Evolutionary conservation across 2,888 invertebrate species (phyloP).

Genomic region (Busseola fusca): DNA sequence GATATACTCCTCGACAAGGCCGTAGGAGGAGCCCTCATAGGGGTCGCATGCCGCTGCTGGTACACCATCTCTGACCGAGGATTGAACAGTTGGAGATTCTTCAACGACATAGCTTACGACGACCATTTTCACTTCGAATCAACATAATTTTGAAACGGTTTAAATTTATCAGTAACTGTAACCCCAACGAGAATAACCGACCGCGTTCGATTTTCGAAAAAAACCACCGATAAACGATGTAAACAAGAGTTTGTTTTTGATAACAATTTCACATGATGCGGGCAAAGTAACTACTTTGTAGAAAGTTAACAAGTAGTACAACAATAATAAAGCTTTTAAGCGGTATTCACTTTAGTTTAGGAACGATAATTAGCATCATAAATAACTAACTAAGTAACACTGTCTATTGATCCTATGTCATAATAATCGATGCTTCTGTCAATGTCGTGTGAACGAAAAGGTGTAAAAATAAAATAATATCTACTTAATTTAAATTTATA

Average conservation of each 20-base stretch:
- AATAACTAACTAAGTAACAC: conserved; percentile 48
- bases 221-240: conserved; percentile 29
- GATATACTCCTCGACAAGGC: conserved; percentile 80
- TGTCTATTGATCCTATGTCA: conserved; percentile 51
- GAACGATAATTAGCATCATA: conserved; percentile 45
- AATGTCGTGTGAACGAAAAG: conserved; percentile 67
- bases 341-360: conserved; percentile 16
- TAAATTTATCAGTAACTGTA: conserved; percentile 39
- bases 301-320: conserved; percentile 44
- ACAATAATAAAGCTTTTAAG: conserved; percentile 8
- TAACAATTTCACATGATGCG: conserved; percentile 63
- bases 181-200: conserved; percentile 23
- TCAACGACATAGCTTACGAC: conserved; percentile 78
- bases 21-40: conserved; percentile 82
- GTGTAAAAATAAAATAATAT: conserved; percentile 37
- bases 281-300: conserved; percentile 46
- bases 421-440: conserved; percentile 68
- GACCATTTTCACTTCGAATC: conserved; percentile 49
- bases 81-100: conserved; percentile 81
- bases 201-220: conserved; percentile 36
- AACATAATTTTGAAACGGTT: conserved; percentile 32
- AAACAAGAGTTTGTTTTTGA: conserved; percentile 56
- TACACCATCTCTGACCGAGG: conserved; percentile 80
- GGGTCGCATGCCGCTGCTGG: conserved; percentile 77
- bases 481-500: neutral